These are phyloP conservation scores for Plagiodera versicolora DNA, from an alignment of 2,888 invertebrate species.

Conservation along the genomic window DNA sequence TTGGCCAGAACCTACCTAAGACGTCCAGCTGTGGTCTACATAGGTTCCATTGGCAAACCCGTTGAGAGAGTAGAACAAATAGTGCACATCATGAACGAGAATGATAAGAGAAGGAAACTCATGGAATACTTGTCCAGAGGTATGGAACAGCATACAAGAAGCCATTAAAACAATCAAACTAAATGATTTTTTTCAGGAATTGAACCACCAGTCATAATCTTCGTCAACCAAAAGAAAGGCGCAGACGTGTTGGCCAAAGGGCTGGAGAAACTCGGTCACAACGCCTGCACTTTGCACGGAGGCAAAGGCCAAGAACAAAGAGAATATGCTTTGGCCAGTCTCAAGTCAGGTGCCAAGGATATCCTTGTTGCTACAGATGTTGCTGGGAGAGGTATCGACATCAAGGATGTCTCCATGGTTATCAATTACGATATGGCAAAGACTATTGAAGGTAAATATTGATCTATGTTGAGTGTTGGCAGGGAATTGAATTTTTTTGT, in stretches of 20 bases:
- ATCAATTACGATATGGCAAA: constrained; percentile 99
- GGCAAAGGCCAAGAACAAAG: constrained; percentile 99
- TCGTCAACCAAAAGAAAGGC: constrained; percentile 97
- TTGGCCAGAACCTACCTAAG: constrained; percentile 92
- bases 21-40: constrained; percentile 94
- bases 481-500: constrained; percentile 9
- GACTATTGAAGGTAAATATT: constrained; percentile 78
- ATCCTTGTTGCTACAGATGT: constrained; percentile 99
- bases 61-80: constrained; percentile 98
- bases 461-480: too few relatives aligned
- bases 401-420: constrained; percentile 98
- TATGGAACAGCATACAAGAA: neutral
- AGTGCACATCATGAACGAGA: constrained; percentile 92
- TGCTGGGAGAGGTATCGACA: constrained; percentile 99
- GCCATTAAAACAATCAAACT: too few relatives aligned
- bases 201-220: constrained; percentile 98
- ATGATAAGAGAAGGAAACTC: constrained; percentile 94
- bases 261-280: constrained; percentile 94
- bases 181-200: constrained; percentile 60
- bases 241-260: constrained; percentile 97
- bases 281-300: constrained; percentile 96
- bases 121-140: constrained; percentile 78
- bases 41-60: constrained; percentile 93
- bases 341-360: constrained; percentile 95
- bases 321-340: constrained; percentile 95